A percentile compares a stretch with the other conserved stretches of the same genome.
Conservation (phyloP, 53 echinoderm and acorn worm genomes). For the Astropecten irregularis region DNA sequence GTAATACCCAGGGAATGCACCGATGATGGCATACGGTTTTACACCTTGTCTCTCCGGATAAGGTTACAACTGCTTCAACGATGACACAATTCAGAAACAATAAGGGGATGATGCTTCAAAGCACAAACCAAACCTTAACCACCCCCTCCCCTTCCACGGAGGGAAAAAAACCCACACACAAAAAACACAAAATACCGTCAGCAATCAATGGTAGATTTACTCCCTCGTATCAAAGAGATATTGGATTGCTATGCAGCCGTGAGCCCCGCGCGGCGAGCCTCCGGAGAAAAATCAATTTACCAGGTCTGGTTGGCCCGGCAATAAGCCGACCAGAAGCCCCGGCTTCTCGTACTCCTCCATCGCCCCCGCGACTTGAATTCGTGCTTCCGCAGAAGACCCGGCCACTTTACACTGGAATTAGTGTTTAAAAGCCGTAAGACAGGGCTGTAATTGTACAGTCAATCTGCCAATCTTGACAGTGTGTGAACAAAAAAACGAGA, state of each 20-base stretch:
- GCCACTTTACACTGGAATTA: conserved; percentile 51
- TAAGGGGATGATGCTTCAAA: too few relatives aligned
- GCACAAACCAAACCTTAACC: too few relatives aligned
- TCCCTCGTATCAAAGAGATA: background rate
- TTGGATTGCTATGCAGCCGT: conserved; percentile 9
- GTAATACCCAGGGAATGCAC: too few relatives aligned
- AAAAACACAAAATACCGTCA: background rate
- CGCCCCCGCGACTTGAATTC: background rate
- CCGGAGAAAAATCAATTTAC: conserved; percentile 17
- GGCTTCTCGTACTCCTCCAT: too few relatives aligned
- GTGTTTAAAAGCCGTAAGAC: conserved; percentile 47
- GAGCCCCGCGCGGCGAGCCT: background rate
- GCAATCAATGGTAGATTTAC: conserved; percentile 24
- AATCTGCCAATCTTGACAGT: conserved; percentile 32
- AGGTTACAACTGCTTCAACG: too few relatives aligned
- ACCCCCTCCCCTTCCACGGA: too few relatives aligned
- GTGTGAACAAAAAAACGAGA: background rate
- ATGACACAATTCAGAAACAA: too few relatives aligned
- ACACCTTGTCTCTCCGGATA: too few relatives aligned
- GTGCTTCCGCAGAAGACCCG: conserved; percentile 40
- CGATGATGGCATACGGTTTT: too few relatives aligned
- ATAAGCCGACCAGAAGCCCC: background rate
- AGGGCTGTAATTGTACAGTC: conserved; percentile 42
- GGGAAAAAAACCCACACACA: too few relatives aligned
- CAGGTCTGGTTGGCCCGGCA: background rate